Evolutionary conservation across 2,888 invertebrate species (phyloP).

Genomic region (Amitus sp.): DNA sequence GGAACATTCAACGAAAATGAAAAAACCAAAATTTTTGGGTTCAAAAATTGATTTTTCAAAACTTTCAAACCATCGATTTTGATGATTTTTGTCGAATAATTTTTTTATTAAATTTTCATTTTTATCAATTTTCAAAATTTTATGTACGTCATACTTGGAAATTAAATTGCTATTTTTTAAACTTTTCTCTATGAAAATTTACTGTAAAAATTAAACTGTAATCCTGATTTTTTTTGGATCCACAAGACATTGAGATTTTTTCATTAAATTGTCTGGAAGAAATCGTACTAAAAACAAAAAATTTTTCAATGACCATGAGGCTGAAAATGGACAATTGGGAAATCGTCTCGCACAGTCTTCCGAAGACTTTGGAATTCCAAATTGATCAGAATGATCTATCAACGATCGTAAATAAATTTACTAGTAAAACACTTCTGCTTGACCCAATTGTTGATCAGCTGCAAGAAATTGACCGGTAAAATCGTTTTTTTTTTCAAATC

Average conservation of each 20-base stretch:
- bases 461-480: slow-evolving; percentile 55
- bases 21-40: no score
- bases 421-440: slow-evolving; percentile 46
- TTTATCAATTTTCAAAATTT: no score
- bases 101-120: no score
- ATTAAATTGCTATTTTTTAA: no score
- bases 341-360: slow-evolving; percentile 37
- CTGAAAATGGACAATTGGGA: slow-evolving; percentile 28
- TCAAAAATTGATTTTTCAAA: slow-evolving; percentile 8
- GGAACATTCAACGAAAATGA: no score
- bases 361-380: slow-evolving; percentile 2
- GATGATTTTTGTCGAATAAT: no score
- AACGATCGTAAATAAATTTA: slow-evolving; percentile 37
- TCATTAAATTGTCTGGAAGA: slow-evolving; percentile 44
- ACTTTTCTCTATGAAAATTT: no score
- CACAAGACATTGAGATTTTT: slow-evolving; percentile 47
- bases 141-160: no score
- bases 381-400: not conserved
- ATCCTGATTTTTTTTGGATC: slow-evolving; percentile 13
- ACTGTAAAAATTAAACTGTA: no score
- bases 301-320: slow-evolving; percentile 47
- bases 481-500: slow-evolving; percentile 10
- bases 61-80: no score
- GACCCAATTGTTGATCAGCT: slow-evolving; percentile 50
- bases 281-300: slow-evolving; percentile 48